A percentile compares a stretch with the other conserved stretches of the same genome.
Conservation (phyloP, 2,797 vertebrate species). For the Paramormyrops hopkinsi region DNA sequence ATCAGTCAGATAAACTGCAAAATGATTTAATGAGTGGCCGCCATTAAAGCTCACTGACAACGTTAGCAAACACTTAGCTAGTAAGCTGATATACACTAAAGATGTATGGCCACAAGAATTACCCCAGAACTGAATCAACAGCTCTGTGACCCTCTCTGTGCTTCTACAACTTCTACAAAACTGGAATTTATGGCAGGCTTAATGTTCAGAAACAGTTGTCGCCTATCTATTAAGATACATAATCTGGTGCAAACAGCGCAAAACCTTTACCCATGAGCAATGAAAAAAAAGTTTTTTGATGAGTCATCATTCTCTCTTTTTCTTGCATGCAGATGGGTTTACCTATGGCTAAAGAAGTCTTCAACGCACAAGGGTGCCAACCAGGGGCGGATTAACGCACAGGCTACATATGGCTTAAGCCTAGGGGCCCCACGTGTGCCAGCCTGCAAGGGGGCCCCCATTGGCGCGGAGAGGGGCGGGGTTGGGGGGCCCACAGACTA, state of each 20-base stretch:
- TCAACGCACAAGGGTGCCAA: neutral
- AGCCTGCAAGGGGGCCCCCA: too few relatives aligned
- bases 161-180: neutral
- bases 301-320: neutral
- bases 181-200: neutral
- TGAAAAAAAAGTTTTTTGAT: neutral
- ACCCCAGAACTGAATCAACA: neutral
- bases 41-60: neutral
- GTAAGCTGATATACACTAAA: neutral
- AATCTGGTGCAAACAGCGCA: neutral
- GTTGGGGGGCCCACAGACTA: too few relatives aligned
- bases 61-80: neutral
- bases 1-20: neutral
- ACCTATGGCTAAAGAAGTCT: neutral
- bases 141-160: neutral
- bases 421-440: too few relatives aligned
- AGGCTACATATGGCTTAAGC: too few relatives aligned
- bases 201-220: neutral
- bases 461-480: too few relatives aligned
- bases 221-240: neutral
- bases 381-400: too few relatives aligned
- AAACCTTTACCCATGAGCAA: neutral
- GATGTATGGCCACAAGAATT: neutral
- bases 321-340: neutral
- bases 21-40: neutral